phyloP scores from a whole-genome alignment of 2,113 vertebrate genomes.

The Chaetorhynchus papuensis region DNA sequence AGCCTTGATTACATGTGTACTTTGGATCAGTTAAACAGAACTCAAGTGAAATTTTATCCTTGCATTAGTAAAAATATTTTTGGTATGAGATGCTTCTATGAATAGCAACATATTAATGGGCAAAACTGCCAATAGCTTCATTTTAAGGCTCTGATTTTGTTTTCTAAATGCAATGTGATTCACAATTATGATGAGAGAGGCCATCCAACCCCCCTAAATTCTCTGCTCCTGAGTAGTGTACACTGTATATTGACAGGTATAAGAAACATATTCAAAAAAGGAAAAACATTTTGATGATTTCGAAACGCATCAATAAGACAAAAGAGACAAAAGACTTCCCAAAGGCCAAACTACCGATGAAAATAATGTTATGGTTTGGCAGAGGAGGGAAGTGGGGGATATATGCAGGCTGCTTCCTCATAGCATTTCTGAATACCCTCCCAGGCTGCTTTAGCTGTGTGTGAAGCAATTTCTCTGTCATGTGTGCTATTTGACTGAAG shows the following conservation, averaged over 20 bases:
- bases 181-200: background rate
- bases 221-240: background rate
- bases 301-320: background rate
- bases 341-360: background rate
- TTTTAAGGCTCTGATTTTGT: background rate
- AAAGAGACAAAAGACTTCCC: background rate
- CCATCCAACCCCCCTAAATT: background rate
- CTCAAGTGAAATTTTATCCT: background rate
- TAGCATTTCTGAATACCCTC: background rate
- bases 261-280: background rate
- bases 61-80: background rate
- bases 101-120: background rate
- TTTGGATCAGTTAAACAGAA: background rate
- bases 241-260: background rate
- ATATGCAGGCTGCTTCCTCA: background rate
- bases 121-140: background rate
- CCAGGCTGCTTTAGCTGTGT: background rate
- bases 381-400: background rate
- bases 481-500: background rate
- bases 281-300: background rate
- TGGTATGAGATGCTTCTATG: background rate
- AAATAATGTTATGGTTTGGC: background rate
- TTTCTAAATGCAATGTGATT: background rate
- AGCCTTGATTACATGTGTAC: background rate
- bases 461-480: background rate